Evolutionary conservation across 1,140 invertebrate species (phyloP).

Genomic region (Magallana ariakensis): DNA sequence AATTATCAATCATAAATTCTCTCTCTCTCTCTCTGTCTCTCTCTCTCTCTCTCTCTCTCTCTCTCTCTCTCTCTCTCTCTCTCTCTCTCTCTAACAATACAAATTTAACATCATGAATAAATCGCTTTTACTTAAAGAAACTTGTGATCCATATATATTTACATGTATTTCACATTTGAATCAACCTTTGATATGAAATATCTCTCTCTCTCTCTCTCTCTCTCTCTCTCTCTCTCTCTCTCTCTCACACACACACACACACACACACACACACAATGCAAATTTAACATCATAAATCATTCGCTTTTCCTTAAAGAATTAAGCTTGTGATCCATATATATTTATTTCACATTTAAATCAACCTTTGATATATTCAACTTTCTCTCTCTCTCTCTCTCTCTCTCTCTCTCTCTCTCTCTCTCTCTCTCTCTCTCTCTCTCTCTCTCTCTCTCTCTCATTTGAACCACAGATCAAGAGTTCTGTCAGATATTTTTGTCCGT

Average conservation of each 20-base stretch:
- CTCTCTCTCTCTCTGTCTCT: slow-evolving; percentile 21
- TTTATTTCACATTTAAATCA: no score
- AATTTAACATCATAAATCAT: no score
- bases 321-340: no score
- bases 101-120: no score
- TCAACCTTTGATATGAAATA: no score
- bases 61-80: slow-evolving; percentile 25
- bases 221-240: slow-evolving; percentile 7
- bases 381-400: slow-evolving; percentile 27
- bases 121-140: no score
- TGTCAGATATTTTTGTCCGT: slow-evolving; percentile 27
- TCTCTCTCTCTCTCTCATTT: neutral
- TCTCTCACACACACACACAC: no score
- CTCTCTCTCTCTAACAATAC: neutral
- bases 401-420: slow-evolving; percentile 28
- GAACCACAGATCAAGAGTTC: slow-evolving; percentile 12
- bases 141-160: no score
- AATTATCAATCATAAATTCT: slow-evolving; percentile 16
- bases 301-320: no score
- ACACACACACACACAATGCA: no score
- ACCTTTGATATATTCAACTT: no score
- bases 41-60: slow-evolving; percentile 27
- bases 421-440: slow-evolving; percentile 34
- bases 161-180: no score
- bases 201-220: slow-evolving; percentile 31